Base-by-base conservation (phyloP, 2,113 vertebrate species). In the Atlantisia rogersi region DNA sequence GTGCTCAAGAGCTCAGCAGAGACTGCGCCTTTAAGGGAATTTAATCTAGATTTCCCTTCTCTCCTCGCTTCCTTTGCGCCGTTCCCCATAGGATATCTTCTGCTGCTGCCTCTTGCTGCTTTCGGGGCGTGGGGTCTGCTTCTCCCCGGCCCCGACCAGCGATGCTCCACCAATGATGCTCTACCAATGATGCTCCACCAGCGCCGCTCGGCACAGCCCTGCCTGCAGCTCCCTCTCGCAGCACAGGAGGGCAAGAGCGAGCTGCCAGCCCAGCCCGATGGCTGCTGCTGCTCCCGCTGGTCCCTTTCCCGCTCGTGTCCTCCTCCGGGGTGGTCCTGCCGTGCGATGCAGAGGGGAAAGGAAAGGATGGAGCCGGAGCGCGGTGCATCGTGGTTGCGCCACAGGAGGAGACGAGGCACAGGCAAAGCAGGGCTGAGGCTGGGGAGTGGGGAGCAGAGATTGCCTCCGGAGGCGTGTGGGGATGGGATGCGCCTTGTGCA, bases 201-300 rank as follows among this genome's bases (percentile, higher is more conserved):
- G 46, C 46, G 21, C 19, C 20, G 21, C 46, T 63, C 7, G 2
- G 55, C 76, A 5, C 79, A 79, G 82, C 63, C 50, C 35, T 28
- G n/a, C 35, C 39, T 94, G 96, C 93, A 97, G 79, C 88, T 95
- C 86, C 86, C 35, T 82, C 88, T 90, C 48, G 55, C 80, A 93
- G 85, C 97, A 1, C 96, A 91, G 82, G 97, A 92, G 95, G 97
- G 97, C 97, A 96, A 96, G 84, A 95, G 87, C 1, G 95, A 94
- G 95, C 94, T 2, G 1, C 37, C 78, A 85, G 85, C 42, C 53
- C 65, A 17, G 59, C 81, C 59, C 52, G 32, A 12, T 68, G 50
- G 40, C 42, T 56, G 31, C 83, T 80, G 76, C 59, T 92, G 62
- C 86, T 92, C 46, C 37, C 15, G n/a, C 24, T 24, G 24, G 50